Base-by-base conservation (phyloP, 2,113 vertebrate species). In the Nibea albiflora region DNA sequence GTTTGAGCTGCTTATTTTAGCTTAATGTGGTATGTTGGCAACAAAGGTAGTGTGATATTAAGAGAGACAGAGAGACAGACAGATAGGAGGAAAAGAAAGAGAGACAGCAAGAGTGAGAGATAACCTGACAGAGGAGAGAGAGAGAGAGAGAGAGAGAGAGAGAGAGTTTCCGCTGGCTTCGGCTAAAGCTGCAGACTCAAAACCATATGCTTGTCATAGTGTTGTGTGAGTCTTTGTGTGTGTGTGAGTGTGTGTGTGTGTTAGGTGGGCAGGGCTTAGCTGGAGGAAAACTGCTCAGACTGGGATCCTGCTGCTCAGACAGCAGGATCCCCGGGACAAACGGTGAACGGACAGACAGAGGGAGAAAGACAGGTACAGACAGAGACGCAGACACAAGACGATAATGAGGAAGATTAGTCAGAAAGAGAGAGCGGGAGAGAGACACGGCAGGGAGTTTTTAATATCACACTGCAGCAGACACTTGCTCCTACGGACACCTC, bases 201-300 rank as follows among this genome's bases (percentile, higher is more conserved):
- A 93, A 91, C 89, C 93, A 94, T 91, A 90, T 93, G 93, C 90
- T 86, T 89, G 90, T 91, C 80, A 80, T 81, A 88, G 86, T n/a
- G 61, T 60, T 85, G 81, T 92, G 88, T 80, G 79, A 9, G 81
- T 39, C 35, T 80, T 60, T 80, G 58, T 78, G 78, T 63, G 79
- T 35, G 31, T 35, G 31, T 6, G 31, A 1, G 31, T 63, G 80
- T 49, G 60, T 69, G 73, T 89, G 80, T 87, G 86, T 88, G 76
- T 90, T 86, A 85, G 89, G 90, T 90, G 86, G 92, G 92, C 93
- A 93, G 92, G 92, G 92, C 88, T 92, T 92, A 89, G 88, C 89
- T 93, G 91, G 90, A 91, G 89, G 86, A 93, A 83, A 84, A 78
- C 88, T 91, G 72, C 83, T 90, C 78, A 78, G 80, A 78, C 80